A percentile compares a stretch with the other conserved stretches of the same genome.
Evolutionary conservation across 2,113 vertebrate genomes (phyloP).

Genomic region (Neodontobutis hainanensis): DNA sequence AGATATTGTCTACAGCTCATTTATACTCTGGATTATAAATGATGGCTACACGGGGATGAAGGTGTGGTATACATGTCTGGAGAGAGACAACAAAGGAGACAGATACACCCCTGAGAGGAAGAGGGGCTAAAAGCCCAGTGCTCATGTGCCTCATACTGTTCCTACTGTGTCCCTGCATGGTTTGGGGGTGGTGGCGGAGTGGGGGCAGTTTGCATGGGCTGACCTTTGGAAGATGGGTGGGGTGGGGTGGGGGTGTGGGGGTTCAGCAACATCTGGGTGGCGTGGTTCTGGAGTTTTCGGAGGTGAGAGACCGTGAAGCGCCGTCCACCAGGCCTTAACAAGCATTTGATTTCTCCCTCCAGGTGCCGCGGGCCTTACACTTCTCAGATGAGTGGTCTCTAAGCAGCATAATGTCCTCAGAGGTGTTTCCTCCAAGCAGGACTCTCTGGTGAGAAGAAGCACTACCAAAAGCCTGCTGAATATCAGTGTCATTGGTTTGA

Average conservation of each 20-base stretch:
- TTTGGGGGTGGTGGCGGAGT: constrained; percentile 31
- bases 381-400: constrained; percentile 40
- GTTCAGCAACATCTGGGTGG: constrained; percentile 37
- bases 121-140: constrained; percentile 54
- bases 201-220: constrained; percentile 44
- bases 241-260: constrained; percentile 19
- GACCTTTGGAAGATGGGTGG: constrained; percentile 65
- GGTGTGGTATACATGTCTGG: constrained; percentile 20
- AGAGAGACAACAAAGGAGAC: constrained; percentile 58
- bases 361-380: constrained; percentile 53
- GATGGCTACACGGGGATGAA: constrained; percentile 20
- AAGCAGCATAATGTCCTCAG: constrained; percentile 36
- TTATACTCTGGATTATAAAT: not conserved
- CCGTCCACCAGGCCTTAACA: constrained; percentile 63
- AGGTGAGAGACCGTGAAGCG: constrained; percentile 81
- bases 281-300: constrained; percentile 46
- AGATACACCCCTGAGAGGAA: constrained; percentile 50
- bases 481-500: no score
- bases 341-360: constrained; percentile 73
- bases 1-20: no score
- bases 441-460: not conserved
- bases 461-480: no score
- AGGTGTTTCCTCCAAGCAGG: constrained; percentile 18
- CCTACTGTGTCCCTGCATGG: constrained; percentile 4
- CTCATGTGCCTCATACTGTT: constrained; percentile 13